Percentiles rank a stretch among this genome's conserved stretches.
phyloP scores from a whole-genome alignment of 2,113 vertebrate species.

The Meriones unguiculatus region DNA sequence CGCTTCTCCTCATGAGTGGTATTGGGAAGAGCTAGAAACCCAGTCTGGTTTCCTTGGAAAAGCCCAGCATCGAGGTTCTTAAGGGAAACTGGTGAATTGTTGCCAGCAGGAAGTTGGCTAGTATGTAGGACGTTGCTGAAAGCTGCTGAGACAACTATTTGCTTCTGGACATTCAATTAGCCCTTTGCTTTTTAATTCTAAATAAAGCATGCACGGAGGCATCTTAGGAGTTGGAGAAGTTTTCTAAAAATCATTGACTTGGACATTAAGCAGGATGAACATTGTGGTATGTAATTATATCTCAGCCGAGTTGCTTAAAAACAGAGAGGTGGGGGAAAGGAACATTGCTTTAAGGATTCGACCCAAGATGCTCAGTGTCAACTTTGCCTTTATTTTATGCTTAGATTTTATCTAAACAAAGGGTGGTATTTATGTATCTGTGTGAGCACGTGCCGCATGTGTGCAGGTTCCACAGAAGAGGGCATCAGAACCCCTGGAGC shows the following conservation, averaged over 20 bases:
- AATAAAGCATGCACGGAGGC: conserved; percentile 19
- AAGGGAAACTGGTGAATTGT: neutral
- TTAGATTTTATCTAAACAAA: neutral
- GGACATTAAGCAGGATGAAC: conserved; percentile 12
- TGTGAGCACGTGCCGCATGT: neutral
- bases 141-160: neutral
- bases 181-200: conserved; percentile 1
- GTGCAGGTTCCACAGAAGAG: neutral
- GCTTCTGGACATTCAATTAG: conserved; percentile 4
- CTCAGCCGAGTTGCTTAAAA: neutral
- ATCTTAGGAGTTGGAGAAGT: conserved; percentile 11
- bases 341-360: neutral
- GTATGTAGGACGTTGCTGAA: neutral
- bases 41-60: neutral
- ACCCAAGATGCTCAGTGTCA: neutral
- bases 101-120: neutral
- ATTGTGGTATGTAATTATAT: conserved; percentile 24
- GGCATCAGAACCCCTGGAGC: neutral
- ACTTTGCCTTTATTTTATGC: neutral
- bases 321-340: neutral
- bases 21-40: accelerated
- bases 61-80: neutral
- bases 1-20: neutral
- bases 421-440: neutral
- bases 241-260: conserved; percentile 40